phyloP scores from a whole-genome alignment of 2,113 vertebrate species.

The Atractosteus spatula region DNA sequence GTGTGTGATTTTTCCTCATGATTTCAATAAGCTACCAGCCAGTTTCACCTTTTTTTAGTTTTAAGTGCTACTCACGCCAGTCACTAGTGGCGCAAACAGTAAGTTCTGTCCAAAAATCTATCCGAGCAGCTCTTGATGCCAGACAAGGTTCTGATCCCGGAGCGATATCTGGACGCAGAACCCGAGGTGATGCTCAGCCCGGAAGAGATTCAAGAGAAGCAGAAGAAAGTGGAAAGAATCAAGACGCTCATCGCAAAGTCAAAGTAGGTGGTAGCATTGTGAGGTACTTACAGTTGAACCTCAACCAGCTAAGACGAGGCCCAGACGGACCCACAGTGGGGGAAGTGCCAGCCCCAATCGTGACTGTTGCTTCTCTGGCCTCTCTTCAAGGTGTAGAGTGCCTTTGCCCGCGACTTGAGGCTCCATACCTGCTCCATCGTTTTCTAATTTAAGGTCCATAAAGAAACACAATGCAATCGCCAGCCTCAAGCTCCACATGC shows the following conservation, averaged over 20 bases:
- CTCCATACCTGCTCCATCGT: no score
- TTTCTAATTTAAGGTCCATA: no score
- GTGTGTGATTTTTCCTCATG: no score
- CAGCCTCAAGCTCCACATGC: no score
- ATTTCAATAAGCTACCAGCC: no score
- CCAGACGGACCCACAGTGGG: no score
- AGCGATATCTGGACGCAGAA: conserved; percentile 81
- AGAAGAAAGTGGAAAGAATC: conserved; percentile 94
- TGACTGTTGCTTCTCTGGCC: neutral
- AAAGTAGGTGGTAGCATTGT: conserved; percentile 67
- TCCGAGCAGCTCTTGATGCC: conserved; percentile 73
- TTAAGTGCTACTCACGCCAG: neutral
- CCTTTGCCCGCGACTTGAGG: no score
- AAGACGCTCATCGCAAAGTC: conserved; percentile 96
- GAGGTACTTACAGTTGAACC: neutral
- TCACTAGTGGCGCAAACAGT: no score
- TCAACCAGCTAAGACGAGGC: no score
- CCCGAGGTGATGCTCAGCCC: conserved; percentile 79
- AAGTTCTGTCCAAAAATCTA: neutral
- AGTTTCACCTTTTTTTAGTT: neutral
- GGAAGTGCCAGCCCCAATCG: neutral
- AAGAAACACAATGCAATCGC: no score
- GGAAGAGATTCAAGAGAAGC: conserved; percentile 88
- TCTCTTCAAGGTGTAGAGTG: no score
- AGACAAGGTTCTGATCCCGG: conserved; percentile 85